Evolutionary conservation across 2,113 vertebrate genomes (phyloP).

Genomic region (Indri indri): DNA sequence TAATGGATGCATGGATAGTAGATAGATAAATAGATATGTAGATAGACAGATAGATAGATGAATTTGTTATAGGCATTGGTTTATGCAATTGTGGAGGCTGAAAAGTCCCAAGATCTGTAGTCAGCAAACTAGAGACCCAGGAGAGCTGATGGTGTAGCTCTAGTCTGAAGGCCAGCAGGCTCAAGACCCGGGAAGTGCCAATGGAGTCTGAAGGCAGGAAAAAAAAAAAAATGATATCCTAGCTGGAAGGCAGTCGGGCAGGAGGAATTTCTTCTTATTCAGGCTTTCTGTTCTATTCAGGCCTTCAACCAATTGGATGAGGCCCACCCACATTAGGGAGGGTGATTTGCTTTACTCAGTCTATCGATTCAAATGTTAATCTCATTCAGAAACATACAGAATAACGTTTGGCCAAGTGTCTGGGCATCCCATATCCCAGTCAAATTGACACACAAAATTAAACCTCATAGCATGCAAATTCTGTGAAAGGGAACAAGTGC

Average conservation of each 20-base stretch:
- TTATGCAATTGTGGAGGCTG: neutral
- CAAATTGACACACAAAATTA: neutral
- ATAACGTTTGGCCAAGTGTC: neutral
- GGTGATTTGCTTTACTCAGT: neutral
- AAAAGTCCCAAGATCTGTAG: neutral
- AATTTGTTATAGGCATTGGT: neutral
- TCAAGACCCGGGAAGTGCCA: neutral
- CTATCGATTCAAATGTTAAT: neutral
- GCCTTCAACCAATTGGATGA: neutral
- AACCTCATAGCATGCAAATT: neutral
- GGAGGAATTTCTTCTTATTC: neutral
- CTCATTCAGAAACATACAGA: neutral
- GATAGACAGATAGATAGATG: neutral
- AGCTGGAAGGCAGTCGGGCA: neutral
- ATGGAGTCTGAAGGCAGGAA: neutral
- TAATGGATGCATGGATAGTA: too few relatives aligned
- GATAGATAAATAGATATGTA: neutral
- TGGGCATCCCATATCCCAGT: neutral
- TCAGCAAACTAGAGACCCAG: neutral
- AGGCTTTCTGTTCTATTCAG: neutral
- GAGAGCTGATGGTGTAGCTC: neutral
- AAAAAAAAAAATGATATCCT: neutral
- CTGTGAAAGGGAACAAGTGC: neutral
- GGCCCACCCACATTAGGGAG: neutral
- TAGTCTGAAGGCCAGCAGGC: neutral